phyloP scores from a whole-genome alignment of 92 coral and sea anemone species.

The Anthopleura xanthogrammica region DNA sequence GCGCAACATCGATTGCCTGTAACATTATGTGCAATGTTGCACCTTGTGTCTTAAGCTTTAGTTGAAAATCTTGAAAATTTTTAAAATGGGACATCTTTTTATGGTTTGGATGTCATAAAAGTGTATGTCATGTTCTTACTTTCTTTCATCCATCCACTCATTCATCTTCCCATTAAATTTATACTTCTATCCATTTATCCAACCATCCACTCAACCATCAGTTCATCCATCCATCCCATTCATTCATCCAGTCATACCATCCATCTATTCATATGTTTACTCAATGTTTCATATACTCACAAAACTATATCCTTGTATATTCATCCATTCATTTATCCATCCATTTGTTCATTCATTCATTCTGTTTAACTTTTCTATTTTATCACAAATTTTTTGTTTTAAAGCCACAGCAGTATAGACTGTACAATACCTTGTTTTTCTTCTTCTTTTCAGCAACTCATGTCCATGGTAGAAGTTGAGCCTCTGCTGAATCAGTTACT shows the following conservation, averaged over 20 bases:
- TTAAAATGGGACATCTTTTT: no score
- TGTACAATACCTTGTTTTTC: no score
- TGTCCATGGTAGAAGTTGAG: slow-evolving; percentile 74
- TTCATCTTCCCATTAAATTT: no score
- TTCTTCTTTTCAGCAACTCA: slow-evolving; percentile 46
- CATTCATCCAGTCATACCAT: background rate
- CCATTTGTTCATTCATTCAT: background rate
- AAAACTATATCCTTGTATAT: background rate
- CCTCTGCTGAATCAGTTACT: slow-evolving; percentile 64
- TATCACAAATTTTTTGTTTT: no score
- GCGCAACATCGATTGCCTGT: no score
- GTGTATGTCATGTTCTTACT: no score
- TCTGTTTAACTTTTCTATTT: background rate
- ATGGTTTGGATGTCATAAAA: no score
- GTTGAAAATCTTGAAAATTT: background rate
- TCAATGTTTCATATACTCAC: background rate
- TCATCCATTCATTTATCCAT: background rate
- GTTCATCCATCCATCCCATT: background rate
- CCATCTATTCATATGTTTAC: background rate
- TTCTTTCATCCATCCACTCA: background rate
- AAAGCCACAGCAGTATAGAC: background rate
- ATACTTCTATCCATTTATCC: background rate
- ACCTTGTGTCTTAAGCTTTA: no score
- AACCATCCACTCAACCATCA: background rate
- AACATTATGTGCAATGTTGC: no score